A percentile compares a stretch with the other conserved stretches of the same genome.
These are phyloP conservation scores for Craterocephalus amniculus DNA, from an alignment of 2,797 vertebrate species.

Conservation along the genomic window DNA sequence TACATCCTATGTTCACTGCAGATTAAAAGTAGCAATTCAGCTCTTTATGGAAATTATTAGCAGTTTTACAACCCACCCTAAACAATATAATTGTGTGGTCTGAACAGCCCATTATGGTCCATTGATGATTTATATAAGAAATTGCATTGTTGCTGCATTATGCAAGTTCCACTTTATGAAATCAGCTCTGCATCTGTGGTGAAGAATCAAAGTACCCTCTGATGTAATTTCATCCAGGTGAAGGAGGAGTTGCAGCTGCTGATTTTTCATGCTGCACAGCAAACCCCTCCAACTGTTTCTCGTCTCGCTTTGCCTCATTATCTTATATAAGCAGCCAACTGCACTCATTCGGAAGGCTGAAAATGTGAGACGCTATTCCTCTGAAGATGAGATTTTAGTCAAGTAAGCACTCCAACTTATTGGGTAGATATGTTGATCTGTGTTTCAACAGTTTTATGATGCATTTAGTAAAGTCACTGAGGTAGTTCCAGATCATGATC, in stretches of 20 bases:
- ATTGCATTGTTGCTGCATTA: constrained; percentile 22
- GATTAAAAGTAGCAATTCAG: constrained; percentile 38
- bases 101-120: constrained; percentile 24
- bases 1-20: constrained; percentile 34
- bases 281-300: constrained; percentile 45
- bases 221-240: constrained; percentile 52
- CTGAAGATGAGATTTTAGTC: constrained; percentile 3
- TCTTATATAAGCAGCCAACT: constrained; percentile 45
- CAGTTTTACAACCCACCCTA: constrained; percentile 30
- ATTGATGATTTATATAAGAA: constrained; percentile 24
- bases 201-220: constrained; percentile 53
- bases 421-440: background rate
- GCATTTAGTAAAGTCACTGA: background rate
- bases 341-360: constrained; percentile 19
- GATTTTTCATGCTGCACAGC: constrained; percentile 39
- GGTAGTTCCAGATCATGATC: background rate
- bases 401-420: background rate
- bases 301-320: constrained; percentile 35
- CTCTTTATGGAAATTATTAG: constrained; percentile 55
- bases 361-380: constrained; percentile 22
- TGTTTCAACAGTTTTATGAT: background rate
- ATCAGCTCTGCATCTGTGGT: constrained; percentile 8
- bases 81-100: constrained; percentile 38
- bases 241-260: constrained; percentile 62
- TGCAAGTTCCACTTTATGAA: constrained; percentile 23